Base-by-base conservation (phyloP, 2,797 vertebrate genomes). In the Allobates femoralis region DNA sequence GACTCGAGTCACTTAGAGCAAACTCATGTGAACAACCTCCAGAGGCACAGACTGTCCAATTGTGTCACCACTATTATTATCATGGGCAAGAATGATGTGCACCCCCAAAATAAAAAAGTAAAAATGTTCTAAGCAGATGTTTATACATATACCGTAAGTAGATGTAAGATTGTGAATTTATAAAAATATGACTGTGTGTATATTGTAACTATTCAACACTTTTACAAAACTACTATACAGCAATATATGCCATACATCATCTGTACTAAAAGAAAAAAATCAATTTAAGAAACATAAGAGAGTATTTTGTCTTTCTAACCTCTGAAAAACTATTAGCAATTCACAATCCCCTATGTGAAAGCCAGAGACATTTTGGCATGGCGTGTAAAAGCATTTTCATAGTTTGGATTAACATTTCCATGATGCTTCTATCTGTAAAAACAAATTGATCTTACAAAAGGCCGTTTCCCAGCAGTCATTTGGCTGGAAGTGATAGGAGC, bases 401-500 rank as follows among this genome's bases (percentile, higher is more conserved):
- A 88, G 82, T 88, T 85, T 88, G 86, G 82, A 88, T 88, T 88
- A 85, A 88, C 86, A 88, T 88, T 85, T 88, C 77, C 82, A 88
- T 84, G 82, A 85, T 88, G 82, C 83, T 75, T 55, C 77, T 88
- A 88, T 88, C 86, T 88, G 86, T 84, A 85, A 88, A 88, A 88
- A 88, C 82, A 88, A 88, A 88, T 88, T 88, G 86, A 81, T 88
- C 86, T 81, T 81, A 88, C 86, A 85, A 88, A 88, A 88, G 83
- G 82, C 83, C 50, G 58, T 88, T 88, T 88, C 86, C 86, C 86
- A 88, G 86, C 86, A 88, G 83, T 88, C 86, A 81, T 81, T 88
- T 88, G 86, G 86, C 86, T 88, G 82, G 83, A 88, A 88, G 86
- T 85, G 86, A 88, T 85, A 84, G 86, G 83, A 85, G 83, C 83